phyloP scores from a whole-genome alignment of 2,797 vertebrate species.

The Setipinna tenuifilis region DNA sequence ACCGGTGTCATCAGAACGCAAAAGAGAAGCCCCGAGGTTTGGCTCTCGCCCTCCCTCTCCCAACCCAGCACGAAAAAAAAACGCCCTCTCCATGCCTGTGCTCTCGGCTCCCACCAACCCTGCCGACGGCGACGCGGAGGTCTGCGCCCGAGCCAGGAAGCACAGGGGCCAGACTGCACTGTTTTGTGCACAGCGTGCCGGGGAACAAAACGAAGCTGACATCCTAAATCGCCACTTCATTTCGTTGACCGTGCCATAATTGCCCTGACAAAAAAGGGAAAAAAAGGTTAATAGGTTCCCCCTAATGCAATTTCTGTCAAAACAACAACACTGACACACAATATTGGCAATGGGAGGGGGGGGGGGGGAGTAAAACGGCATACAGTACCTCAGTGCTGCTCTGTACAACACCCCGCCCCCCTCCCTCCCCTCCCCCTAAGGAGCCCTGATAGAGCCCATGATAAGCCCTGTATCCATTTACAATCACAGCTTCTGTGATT shows the following conservation, averaged over 20 bases:
- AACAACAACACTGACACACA: slow-evolving; percentile 49
- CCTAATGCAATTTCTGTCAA: slow-evolving; percentile 66
- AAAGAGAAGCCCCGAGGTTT: slow-evolving; percentile 33
- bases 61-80: background rate
- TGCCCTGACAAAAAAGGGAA: slow-evolving; percentile 56
- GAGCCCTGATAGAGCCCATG: slow-evolving; percentile 69
- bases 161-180: slow-evolving; percentile 5
- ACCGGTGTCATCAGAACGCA: slow-evolving; percentile 58
- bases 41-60: background rate
- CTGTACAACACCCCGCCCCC: slow-evolving; percentile 21
- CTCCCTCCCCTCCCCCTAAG: slow-evolving; percentile 59
- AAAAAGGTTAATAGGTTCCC: slow-evolving; percentile 51
- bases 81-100: slow-evolving; percentile 47
- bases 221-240: slow-evolving; percentile 55
- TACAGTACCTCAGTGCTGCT: slow-evolving; percentile 50
- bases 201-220: slow-evolving; percentile 47
- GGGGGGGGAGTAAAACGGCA: background rate
- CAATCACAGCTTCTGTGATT: slow-evolving; percentile 87
- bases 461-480: slow-evolving; percentile 78
- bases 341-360: slow-evolving; percentile 27
- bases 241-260: slow-evolving; percentile 60
- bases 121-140: background rate
- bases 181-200: background rate
- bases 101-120: slow-evolving; percentile 42
- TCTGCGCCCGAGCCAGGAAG: slow-evolving; percentile 1